Percentiles rank a stretch among this genome's conserved stretches.
Conservation (phyloP, 2,797 vertebrate species). For the Sebastolobus altivelis region DNA sequence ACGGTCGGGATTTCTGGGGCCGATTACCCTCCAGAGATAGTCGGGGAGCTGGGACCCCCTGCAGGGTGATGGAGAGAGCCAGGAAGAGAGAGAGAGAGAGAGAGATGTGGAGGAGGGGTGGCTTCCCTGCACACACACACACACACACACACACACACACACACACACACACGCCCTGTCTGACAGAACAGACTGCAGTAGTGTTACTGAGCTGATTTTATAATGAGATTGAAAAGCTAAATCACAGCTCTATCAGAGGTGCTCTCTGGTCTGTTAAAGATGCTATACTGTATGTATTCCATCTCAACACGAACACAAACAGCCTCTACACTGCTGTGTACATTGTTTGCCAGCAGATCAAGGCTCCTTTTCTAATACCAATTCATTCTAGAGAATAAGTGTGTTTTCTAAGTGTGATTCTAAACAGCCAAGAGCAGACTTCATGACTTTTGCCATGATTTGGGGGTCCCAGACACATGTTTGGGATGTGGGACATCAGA, state of each 20-base stretch:
- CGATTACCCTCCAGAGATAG: constrained; percentile 66
- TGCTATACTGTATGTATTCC: background rate
- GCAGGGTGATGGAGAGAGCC: constrained; percentile 45
- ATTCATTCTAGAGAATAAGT: no score
- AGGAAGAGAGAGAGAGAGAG: constrained; percentile 4
- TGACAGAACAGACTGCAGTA: constrained; percentile 16
- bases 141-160: background rate
- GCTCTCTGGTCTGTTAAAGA: background rate
- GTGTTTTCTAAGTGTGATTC: no score
- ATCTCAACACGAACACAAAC: background rate
- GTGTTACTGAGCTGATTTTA: constrained; percentile 13
- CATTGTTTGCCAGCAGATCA: no score
- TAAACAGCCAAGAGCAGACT: no score
- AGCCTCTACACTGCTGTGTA: no score
- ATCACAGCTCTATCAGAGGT: background rate
- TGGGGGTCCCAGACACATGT: no score
- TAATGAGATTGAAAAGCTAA: background rate
- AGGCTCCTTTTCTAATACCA: no score
- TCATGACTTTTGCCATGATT: no score
- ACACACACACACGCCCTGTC: background rate
- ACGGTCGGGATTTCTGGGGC: constrained; percentile 35
- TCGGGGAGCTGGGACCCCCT: constrained; percentile 53
- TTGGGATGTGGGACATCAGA: no score
- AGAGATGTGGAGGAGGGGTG: constrained; percentile 24
- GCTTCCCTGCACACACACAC: background rate